These are phyloP conservation scores for Agapornis canus DNA, from an alignment of 2,797 vertebrate genomes.

Conservation along the genomic window DNA sequence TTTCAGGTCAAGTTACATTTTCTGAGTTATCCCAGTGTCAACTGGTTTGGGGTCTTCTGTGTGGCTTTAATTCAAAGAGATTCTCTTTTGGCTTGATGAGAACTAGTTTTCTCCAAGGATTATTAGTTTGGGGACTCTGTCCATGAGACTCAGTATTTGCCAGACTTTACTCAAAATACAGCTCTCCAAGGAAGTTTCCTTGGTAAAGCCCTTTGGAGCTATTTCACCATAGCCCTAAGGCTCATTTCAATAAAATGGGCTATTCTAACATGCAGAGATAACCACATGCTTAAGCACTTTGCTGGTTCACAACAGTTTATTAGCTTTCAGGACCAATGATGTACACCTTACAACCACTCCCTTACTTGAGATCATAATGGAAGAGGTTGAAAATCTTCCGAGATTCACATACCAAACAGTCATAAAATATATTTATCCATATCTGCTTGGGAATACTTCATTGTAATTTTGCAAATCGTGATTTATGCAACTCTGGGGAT, in stretches of 20 bases:
- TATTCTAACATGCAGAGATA: not conserved
- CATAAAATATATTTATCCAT: constrained; percentile 6
- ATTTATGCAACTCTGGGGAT: not conserved
- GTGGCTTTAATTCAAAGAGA: not conserved
- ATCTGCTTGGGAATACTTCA: constrained; percentile 20
- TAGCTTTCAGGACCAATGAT: not conserved
- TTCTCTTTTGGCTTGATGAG: not conserved
- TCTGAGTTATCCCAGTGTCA: not conserved
- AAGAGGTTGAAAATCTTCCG: not conserved
- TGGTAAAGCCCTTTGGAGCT: not conserved
- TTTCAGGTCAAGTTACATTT: not conserved
- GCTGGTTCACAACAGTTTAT: not conserved
- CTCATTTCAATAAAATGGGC: not conserved
- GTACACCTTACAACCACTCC: constrained; percentile 11
- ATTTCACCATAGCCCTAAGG: not conserved
- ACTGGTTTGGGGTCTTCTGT: not conserved
- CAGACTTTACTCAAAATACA: not conserved
- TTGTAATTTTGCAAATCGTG: not conserved
- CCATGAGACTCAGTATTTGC: not conserved
- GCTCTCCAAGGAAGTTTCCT: not conserved
- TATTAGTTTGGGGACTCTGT: not conserved
- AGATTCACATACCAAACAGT: not conserved
- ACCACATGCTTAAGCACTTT: not conserved
- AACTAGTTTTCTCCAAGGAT: not conserved
- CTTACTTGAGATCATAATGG: not conserved